These are phyloP conservation scores for Psylliodes chrysocephalus DNA, from an alignment of 2,888 invertebrate species.

Conservation along the genomic window DNA sequence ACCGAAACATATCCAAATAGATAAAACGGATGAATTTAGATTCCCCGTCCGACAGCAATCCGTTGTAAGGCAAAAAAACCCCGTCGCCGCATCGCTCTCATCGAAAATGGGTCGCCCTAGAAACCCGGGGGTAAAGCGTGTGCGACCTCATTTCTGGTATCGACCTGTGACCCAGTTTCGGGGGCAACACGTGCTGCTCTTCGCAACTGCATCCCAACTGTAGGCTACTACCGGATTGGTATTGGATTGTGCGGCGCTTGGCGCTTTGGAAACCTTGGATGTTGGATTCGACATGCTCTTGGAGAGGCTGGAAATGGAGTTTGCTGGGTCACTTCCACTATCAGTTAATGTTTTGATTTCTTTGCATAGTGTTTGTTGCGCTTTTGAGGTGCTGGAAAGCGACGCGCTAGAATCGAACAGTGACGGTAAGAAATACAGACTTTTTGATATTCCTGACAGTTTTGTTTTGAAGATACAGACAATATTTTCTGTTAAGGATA, in stretches of 20 bases:
- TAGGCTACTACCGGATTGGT: too few species aligned
- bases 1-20: too few species aligned
- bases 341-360: slow-evolving; percentile 21
- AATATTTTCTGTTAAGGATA: too few species aligned
- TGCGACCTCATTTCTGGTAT: slow-evolving; percentile 57
- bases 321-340: background rate
- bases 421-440: too few species aligned
- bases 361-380: slow-evolving; percentile 4
- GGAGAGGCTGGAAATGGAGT: background rate
- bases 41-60: background rate
- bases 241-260: too few species aligned
- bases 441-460: too few species aligned
- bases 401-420: too few species aligned
- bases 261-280: slow-evolving; percentile 22
- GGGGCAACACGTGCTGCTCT: slow-evolving; percentile 55
- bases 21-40: too few species aligned
- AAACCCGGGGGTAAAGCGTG: slow-evolving; percentile 56
- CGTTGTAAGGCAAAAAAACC: slow-evolving; percentile 14
- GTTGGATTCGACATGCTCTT: background rate
- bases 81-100: slow-evolving; percentile 21
- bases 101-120: slow-evolving; percentile 53
- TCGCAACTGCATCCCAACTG: slow-evolving; percentile 34
- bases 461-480: too few species aligned
- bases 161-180: slow-evolving; percentile 59
- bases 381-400: background rate